phyloP scores from a whole-genome alignment of 2,797 vertebrate genomes.

The Telmatherina bonti region DNA sequence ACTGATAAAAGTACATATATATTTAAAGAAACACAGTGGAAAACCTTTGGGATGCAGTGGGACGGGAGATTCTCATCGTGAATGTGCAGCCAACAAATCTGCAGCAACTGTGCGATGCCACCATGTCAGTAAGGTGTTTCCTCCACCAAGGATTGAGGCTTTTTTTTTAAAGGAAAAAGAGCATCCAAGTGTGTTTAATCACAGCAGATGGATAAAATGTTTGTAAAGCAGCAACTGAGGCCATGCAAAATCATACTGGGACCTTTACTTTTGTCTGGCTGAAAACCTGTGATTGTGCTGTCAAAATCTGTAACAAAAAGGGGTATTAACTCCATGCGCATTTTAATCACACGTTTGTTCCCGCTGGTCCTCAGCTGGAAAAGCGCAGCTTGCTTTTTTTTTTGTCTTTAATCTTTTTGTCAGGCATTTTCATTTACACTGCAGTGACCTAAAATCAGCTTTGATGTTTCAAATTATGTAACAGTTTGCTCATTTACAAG shows the following conservation, averaged over 20 bases:
- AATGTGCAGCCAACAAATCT: no score
- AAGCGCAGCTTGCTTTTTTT: background rate
- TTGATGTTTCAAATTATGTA: background rate
- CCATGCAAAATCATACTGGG: no score
- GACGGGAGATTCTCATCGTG: no score
- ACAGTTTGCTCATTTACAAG: background rate
- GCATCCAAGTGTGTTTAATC: no score
- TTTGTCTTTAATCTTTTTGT: background rate
- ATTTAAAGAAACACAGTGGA: no score
- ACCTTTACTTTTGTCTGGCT: background rate
- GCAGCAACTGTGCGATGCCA: no score
- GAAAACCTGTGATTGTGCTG: background rate
- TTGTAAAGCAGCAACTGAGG: background rate
- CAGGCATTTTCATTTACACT: background rate
- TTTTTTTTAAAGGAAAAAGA: background rate
- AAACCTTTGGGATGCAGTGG: no score
- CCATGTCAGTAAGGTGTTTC: no score
- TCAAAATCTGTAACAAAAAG: background rate
- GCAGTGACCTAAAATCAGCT: background rate
- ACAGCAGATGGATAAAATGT: background rate
- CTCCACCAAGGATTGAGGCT: background rate
- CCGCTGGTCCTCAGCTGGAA: background rate
- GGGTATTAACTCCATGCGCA: background rate
- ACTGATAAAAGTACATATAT: no score
- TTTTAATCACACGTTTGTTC: background rate